Conservation (phyloP, 1,140 invertebrate species). For the Bathynomus jamesi region DNA sequence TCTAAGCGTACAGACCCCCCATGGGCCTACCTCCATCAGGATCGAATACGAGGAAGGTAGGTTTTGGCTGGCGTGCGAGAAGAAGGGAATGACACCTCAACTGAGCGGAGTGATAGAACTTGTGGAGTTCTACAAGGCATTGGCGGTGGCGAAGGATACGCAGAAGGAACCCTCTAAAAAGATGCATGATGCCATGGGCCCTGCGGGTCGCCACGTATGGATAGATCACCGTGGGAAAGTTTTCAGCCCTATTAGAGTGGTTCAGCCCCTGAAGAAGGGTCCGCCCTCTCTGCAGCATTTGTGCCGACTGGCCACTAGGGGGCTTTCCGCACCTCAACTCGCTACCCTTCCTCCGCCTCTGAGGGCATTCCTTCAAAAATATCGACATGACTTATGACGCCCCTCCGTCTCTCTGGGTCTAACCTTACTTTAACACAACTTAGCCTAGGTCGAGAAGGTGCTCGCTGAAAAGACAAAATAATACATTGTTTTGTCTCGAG, state of each 20-base stretch:
- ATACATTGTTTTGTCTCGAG: too few relatives aligned
- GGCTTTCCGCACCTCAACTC: neutral
- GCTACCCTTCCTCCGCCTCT: neutral
- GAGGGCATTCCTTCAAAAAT: neutral
- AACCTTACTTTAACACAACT: too few relatives aligned
- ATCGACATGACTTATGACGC: neutral
- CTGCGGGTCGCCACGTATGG: constrained; percentile 57
- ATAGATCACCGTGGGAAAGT: constrained; percentile 62
- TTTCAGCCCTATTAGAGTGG: constrained; percentile 63
- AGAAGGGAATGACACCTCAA: constrained; percentile 55
- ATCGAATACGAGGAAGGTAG: constrained; percentile 62
- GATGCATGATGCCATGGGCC: constrained; percentile 12
- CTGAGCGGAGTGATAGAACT: constrained; percentile 67
- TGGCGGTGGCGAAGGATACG: neutral
- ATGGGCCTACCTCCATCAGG: constrained; percentile 72
- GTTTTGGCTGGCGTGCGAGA: constrained; percentile 69
- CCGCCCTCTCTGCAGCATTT: constrained; percentile 59
- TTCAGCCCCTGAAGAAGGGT: constrained; percentile 53
- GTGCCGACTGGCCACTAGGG: constrained; percentile 51
- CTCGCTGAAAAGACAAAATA: too few relatives aligned
- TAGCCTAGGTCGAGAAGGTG: too few relatives aligned
- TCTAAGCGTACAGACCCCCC: constrained; percentile 69
- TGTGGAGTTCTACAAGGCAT: constrained; percentile 60
- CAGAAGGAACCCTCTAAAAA: constrained; percentile 16
- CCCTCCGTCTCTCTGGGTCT: too few relatives aligned